Conservation (phyloP, 1,140 invertebrate species). For the Vollenhovia emeryi region DNA sequence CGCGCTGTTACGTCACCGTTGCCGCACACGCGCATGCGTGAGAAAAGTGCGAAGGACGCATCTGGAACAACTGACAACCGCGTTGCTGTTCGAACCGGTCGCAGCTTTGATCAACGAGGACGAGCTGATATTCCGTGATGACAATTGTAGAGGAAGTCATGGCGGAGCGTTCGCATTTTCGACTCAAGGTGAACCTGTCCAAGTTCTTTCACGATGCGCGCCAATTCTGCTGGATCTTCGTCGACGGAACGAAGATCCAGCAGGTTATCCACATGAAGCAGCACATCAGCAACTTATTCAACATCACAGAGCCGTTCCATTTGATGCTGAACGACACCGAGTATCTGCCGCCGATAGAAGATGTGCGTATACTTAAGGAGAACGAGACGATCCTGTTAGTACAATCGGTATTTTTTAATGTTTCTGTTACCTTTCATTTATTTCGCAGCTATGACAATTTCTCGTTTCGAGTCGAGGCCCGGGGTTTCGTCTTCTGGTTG, state of each 20-base stretch:
- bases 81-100: too few relatives aligned
- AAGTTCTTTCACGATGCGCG: slow-evolving; percentile 73
- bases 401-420: neutral
- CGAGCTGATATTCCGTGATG: too few relatives aligned
- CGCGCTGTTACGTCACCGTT: too few relatives aligned
- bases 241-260: slow-evolving; percentile 70
- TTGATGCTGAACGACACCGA: slow-evolving; percentile 69
- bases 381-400: slow-evolving; percentile 73
- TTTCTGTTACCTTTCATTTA: neutral
- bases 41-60: too few relatives aligned
- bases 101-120: too few relatives aligned
- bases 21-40: too few relatives aligned
- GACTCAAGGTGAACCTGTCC: slow-evolving; percentile 76
- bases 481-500: too few relatives aligned
- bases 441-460: neutral
- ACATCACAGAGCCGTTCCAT: slow-evolving; percentile 74
- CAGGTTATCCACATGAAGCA: slow-evolving; percentile 68
- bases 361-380: slow-evolving; percentile 72
- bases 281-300: slow-evolving; percentile 73
- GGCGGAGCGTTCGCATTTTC: slow-evolving; percentile 65
- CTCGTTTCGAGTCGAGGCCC: slow-evolving; percentile 1
- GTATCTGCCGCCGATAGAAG: slow-evolving; percentile 77
- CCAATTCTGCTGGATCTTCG: slow-evolving; percentile 73
- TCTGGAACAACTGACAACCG: too few relatives aligned
- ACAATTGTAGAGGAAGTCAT: neutral